Base-by-base conservation (phyloP, 2,113 vertebrate species). In the Elgaria multicarinata region DNA sequence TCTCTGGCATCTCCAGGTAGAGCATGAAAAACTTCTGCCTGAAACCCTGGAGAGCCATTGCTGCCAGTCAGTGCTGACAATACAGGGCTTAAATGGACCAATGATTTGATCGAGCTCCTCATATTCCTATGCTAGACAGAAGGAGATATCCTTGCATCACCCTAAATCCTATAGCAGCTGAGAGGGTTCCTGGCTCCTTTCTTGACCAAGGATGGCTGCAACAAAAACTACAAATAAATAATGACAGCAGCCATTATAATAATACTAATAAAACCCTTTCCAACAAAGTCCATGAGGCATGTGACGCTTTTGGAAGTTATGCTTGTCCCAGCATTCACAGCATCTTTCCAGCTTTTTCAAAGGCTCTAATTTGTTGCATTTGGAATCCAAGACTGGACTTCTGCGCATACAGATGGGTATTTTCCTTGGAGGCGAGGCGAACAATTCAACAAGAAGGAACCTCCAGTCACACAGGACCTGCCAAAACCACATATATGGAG, bases 341-440 rank as follows among this genome's bases (percentile, higher is more conserved):
- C 69, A 74, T 86, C 84, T 58, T 77, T 33, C 72, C 92, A 93
- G 92, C 93, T 94, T 95, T 96, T 94, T 92, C 91, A 91, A 94
- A 80, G 92, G 93, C 93, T 83, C 87, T 93, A 95, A 95, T 94
- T 95, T 96, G 95, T 96, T 96, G 87, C 92, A n/a, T 89, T 95
- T 96, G 95, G 95, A 96, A 95, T 0, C 89, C 85, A 87, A 86
- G 0, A 0, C 92, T 87, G 92, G 67, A 87, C 91, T 93, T 33
- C 90, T 91, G 90, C 94, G 81, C 88, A 92, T 94, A 31, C 82
- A 95, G 93, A 90, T 4, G 89, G 82, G 90, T 95, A 46, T 96
- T 96, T 96, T 94, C 77, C 0, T 96, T 96, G 95, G 95, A 95
- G 94, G 92, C 82, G 90, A 14, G 93, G 93, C 33, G 50, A 91